Percentiles rank a stretch among this genome's conserved stretches.
These are phyloP conservation scores for Erebia epiphron DNA, from an alignment of 2,888 invertebrate genomes.

Conservation along the genomic window DNA sequence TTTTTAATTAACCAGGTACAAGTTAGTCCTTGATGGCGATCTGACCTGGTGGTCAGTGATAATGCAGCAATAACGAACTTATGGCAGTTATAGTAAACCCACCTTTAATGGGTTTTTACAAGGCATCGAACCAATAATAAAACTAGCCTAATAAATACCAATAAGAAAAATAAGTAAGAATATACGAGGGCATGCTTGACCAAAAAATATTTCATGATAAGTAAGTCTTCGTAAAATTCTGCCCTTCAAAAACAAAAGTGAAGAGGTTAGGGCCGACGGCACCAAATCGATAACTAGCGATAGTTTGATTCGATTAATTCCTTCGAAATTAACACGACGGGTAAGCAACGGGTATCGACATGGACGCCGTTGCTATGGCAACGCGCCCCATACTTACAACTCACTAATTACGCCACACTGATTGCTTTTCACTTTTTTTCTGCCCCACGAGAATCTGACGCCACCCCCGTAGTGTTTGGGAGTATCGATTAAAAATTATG, in stretches of 20 bases:
- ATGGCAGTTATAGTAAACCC: too few species aligned
- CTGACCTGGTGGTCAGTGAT: too few species aligned
- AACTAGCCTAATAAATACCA: neutral
- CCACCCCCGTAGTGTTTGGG: conserved; percentile 62
- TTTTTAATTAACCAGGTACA: too few species aligned
- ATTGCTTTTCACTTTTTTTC: conserved; percentile 82
- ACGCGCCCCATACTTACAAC: conserved; percentile 82
- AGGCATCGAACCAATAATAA: too few species aligned
- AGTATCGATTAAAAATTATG: conserved; percentile 49
- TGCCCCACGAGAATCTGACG: conserved; percentile 78
- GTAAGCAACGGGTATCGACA: conserved; percentile 76
- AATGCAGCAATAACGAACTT: too few species aligned
- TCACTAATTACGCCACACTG: conserved; percentile 83
- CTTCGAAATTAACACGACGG: conserved; percentile 77
- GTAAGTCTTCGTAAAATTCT: conserved; percentile 2
- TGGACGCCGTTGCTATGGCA: conserved; percentile 73
- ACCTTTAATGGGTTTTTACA: too few species aligned
- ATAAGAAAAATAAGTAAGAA: neutral
- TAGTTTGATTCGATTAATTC: conserved; percentile 79
- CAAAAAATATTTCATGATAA: conserved; percentile 3
- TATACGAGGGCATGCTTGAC: neutral
- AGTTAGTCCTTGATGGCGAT: too few species aligned
- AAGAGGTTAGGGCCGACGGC: conserved; percentile 43
- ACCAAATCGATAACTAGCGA: conserved; percentile 67
- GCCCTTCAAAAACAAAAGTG: conserved; percentile 23